Evolutionary conservation across 2,888 invertebrate genomes (phyloP).

Genomic region (Cephus sareptanus): DNA sequence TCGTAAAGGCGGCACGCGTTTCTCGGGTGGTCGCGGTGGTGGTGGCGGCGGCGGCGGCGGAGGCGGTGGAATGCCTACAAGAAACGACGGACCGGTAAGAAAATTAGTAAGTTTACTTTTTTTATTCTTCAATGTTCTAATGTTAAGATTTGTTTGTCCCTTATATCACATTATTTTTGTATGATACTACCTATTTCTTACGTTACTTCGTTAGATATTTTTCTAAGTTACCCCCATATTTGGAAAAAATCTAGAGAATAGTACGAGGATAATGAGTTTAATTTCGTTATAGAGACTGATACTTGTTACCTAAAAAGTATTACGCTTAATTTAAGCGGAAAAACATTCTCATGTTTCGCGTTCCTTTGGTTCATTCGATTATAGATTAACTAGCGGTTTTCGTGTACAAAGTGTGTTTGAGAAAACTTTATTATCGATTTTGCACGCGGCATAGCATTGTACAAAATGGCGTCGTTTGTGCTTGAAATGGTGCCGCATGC

Average conservation of each 20-base stretch:
- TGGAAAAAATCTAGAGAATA: not conserved
- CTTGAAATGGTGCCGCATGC: slow-evolving; percentile 3
- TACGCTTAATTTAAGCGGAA: not conserved
- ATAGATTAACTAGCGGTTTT: not conserved
- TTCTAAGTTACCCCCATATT: not conserved
- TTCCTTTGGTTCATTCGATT: not conserved
- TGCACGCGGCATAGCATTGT: not conserved
- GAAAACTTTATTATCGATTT: not conserved
- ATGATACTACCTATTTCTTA: not conserved
- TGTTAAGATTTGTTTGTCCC: not conserved
- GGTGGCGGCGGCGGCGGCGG: slow-evolving; percentile 35
- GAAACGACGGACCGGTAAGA: slow-evolving; percentile 45
- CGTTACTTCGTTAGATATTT: not conserved
- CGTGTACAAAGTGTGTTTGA: not conserved
- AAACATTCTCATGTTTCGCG: not conserved
- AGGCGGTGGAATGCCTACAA: slow-evolving; percentile 38
- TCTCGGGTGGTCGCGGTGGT: slow-evolving; percentile 55
- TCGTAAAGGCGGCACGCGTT: slow-evolving; percentile 52
- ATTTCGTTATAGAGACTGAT: not conserved
- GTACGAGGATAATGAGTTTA: not conserved
- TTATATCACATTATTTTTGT: not conserved
- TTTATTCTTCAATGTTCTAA: not conserved
- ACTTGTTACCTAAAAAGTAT: not conserved
- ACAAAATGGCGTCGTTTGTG: not conserved
- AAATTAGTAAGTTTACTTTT: not conserved